Conservation (phyloP, 2,113 vertebrate species). For the Lasiurus borealis region DNA sequence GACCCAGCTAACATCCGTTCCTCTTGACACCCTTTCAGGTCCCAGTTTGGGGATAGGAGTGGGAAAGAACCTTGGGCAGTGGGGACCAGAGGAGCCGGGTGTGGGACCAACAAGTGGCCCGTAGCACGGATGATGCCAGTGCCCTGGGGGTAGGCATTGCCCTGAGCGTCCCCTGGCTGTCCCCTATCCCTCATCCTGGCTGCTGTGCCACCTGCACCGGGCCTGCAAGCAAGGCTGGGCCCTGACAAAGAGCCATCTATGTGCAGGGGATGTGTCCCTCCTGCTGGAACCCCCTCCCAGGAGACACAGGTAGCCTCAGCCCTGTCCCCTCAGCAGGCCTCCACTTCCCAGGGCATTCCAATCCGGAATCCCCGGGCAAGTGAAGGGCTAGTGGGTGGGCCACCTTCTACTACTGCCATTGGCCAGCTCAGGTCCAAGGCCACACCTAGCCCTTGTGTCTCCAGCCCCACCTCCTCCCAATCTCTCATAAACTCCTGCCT, state of each 20-base stretch:
- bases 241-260: constrained; percentile 69
- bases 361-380: too few species aligned
- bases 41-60: not conserved
- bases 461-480: not conserved
- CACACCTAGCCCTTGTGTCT: too few species aligned
- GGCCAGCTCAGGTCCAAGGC: not conserved
- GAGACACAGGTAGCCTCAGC: too few species aligned
- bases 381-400: too few species aligned
- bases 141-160: not conserved
- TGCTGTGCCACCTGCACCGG: not conserved
- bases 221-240: not conserved
- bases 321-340: not conserved
- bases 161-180: fast-evolving
- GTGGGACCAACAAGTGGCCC: too few species aligned
- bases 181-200: too few species aligned
- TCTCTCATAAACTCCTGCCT: too few species aligned
- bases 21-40: not conserved
- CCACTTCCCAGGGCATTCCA: not conserved
- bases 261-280: not conserved
- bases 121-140: not conserved
- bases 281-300: not conserved
- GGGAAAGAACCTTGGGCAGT: not conserved
- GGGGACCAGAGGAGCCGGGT: not conserved
- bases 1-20: fast-evolving
- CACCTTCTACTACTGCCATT: not conserved